These are phyloP conservation scores for Microcebus jonahi DNA, from an alignment of 2,113 vertebrate species.

Conservation along the genomic window DNA sequence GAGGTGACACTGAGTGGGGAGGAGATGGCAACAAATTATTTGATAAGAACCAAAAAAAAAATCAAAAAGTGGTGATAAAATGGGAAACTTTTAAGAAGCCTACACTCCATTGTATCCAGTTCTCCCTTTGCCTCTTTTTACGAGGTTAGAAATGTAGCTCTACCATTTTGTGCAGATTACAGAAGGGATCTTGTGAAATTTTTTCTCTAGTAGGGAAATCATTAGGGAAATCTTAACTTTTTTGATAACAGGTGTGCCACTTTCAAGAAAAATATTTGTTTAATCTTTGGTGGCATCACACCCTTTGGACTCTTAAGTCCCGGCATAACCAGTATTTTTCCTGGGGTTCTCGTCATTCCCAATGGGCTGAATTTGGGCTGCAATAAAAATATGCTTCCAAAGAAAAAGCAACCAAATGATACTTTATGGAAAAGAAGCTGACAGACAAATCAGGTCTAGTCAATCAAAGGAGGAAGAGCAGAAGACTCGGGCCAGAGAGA, in stretches of 20 bases:
- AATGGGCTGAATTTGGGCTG: neutral
- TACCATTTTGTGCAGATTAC: neutral
- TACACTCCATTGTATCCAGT: neutral
- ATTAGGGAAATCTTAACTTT: conserved; percentile 3
- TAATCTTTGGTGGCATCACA: neutral
- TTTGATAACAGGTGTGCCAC: neutral
- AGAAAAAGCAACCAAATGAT: neutral
- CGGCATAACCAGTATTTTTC: neutral
- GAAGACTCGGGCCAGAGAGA: neutral
- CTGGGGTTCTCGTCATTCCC: neutral
- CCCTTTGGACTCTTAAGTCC: conserved; percentile 1
- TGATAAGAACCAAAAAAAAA: neutral
- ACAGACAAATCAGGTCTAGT: neutral
- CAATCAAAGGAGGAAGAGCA: neutral
- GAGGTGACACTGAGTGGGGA: neutral
- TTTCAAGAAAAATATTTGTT: neutral
- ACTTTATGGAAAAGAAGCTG: neutral
- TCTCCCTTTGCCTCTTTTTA: neutral
- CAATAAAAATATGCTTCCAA: neutral
- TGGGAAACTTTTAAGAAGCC: neutral
- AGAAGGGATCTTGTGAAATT: neutral
- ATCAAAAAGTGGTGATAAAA: neutral
- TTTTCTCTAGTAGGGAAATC: conserved; percentile 41
- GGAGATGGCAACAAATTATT: neutral
- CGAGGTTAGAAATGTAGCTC: conserved; percentile 38